These are phyloP conservation scores for Triplophysa rosa DNA, from an alignment of 2,113 vertebrate species.

Conservation along the genomic window DNA sequence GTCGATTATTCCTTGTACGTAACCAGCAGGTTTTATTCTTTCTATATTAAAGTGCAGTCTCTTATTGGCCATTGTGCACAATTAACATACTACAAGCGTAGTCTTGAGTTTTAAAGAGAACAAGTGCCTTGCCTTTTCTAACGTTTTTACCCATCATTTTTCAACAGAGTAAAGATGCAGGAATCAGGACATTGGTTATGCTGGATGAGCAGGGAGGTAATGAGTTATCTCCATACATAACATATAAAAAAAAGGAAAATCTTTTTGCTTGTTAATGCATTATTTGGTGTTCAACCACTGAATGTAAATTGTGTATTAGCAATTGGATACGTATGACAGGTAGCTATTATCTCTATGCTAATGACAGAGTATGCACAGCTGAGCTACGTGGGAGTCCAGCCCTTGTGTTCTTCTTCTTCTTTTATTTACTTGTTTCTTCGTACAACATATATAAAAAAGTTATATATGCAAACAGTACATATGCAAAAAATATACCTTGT, in stretches of 20 bases:
- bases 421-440: background rate
- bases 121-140: background rate
- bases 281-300: background rate
- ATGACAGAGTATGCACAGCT: constrained; percentile 7
- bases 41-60: background rate
- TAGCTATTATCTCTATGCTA: constrained; percentile 23
- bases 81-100: constrained; percentile 1
- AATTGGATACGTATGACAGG: constrained; percentile 7
- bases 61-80: constrained; percentile 3
- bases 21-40: constrained; percentile 1
- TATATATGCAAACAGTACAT: constrained; percentile 8
- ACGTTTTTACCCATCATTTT: background rate
- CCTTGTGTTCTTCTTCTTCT: background rate
- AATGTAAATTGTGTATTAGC: background rate
- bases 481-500: constrained; percentile 12
- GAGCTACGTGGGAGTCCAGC: background rate
- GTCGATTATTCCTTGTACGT: too few species aligned
- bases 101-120: background rate
- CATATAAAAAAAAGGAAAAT: background rate
- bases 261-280: constrained; percentile 1
- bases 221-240: background rate
- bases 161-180: constrained; percentile 94
- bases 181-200: constrained; percentile 97
- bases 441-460: background rate
- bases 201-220: constrained; percentile 99